These are phyloP conservation scores for Mystacides longicornis DNA, from an alignment of 2,888 invertebrate species.

Conservation along the genomic window DNA sequence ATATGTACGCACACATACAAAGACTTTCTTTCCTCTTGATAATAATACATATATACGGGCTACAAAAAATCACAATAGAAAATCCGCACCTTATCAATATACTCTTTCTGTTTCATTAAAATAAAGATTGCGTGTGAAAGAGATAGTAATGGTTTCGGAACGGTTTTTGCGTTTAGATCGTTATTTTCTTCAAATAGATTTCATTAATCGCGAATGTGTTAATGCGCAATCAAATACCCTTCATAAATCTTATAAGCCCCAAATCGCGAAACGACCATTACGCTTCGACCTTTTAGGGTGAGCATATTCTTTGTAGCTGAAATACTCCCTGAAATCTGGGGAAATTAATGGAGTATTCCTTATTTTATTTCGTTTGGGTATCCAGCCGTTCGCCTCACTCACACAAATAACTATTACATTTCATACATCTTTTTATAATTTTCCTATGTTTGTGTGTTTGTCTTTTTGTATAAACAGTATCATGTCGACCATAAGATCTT, in stretches of 20 bases:
- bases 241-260: conserved; percentile 8
- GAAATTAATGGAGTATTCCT: conserved; percentile 1
- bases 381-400: neutral
- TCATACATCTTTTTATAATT: too few species aligned
- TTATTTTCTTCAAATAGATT: conserved; percentile 8
- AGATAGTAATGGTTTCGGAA: neutral
- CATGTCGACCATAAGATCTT: too few species aligned
- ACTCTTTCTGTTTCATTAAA: neutral
- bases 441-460: too few species aligned
- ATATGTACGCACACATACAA: too few species aligned
- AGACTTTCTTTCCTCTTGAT: too few species aligned
- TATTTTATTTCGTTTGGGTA: neutral
- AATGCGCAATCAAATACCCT: conserved; percentile 7
- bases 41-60: too few species aligned
- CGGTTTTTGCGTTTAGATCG: conserved; percentile 3
- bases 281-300: conserved; percentile 4
- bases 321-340: neutral
- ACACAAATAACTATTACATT: too few species aligned
- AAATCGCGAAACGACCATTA: conserved; percentile 4
- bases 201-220: conserved; percentile 15
- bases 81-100: neutral
- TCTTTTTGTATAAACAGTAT: too few species aligned
- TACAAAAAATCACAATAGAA: neutral
- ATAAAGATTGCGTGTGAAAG: neutral
- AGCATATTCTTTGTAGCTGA: neutral